These are phyloP conservation scores for Echinarachnius parma DNA, from an alignment of 53 echinoderm and acorn worm species.

Conservation along the genomic window DNA sequence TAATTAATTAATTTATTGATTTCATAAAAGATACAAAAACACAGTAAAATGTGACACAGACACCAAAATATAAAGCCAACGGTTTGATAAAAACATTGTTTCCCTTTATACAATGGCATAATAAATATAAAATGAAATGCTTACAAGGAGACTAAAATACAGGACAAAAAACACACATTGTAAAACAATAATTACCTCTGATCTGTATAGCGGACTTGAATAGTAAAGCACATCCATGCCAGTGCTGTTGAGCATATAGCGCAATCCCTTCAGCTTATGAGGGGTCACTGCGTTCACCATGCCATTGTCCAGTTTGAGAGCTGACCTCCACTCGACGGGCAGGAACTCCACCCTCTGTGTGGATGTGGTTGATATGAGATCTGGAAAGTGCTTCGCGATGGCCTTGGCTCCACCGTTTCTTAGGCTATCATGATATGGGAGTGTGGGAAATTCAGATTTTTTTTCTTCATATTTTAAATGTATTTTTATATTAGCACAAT, in stretches of 20 bases:
- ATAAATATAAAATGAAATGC: too few species aligned
- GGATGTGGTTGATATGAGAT: conserved; percentile 58
- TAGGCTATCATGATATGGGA: conserved; percentile 58
- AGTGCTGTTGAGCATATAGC: conserved; percentile 85
- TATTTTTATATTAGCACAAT: too few species aligned
- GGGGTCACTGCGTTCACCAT: conserved; percentile 80
- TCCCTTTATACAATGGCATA: too few species aligned
- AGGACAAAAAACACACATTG: too few species aligned
- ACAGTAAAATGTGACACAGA: too few species aligned
- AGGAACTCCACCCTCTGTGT: conserved; percentile 91
- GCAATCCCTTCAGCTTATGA: conserved; percentile 71
- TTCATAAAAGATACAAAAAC: too few species aligned
- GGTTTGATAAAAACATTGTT: too few species aligned
- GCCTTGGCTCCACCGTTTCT: conserved; percentile 76
- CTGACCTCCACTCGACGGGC: conserved; percentile 93
- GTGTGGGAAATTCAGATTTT: too few species aligned
- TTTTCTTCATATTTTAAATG: too few species aligned
- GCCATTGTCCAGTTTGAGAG: conserved; percentile 68
- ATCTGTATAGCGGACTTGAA: conserved; percentile 92
- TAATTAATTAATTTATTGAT: too few species aligned
- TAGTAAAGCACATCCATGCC: conserved; percentile 97
- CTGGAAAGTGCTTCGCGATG: conserved; percentile 77
- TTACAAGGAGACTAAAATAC: too few species aligned
- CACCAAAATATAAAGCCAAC: too few species aligned
- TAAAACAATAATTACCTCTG: conserved; percentile 68